Base-by-base conservation (phyloP, 2,888 invertebrate genomes). In the Germaria angustata region DNA sequence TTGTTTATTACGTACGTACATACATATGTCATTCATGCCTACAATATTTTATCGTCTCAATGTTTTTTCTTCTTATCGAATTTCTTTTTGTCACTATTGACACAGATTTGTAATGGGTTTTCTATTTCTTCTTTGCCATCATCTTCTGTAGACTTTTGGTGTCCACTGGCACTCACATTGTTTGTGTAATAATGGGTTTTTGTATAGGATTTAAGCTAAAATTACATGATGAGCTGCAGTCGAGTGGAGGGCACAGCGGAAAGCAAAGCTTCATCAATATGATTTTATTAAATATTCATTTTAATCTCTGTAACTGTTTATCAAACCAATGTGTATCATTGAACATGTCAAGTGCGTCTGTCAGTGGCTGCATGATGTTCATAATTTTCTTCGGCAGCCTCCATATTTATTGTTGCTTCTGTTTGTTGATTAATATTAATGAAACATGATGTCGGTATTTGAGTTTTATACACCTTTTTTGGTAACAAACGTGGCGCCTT, bases 401-500 rank as follows among this genome's bases (percentile, higher is more conserved):
- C 51, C 24, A 61, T 51, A 65, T 20, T 69, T 22, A 53, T 22
- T 59, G 53, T 34, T 63, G 55, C 2, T 15, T 34, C 15, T 17
- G 46, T 15, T 44, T 51, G 24, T 46, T 75, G 59, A 71, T 82
- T 71, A 82, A 82, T 82, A 82, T 82, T 82, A 79, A 82, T 82
- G 79, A 63, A 82, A 66, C 78, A 82, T 71, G 79, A 79, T 82
- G 82, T 78, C 82, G 78, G 65, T 71, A 75, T 75, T 82, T 78
- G 51, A 79, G 68, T 82, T 79, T 82, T 68, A 53, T 75, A 79
- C 75, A 82, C 81, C 78, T 82, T 82, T 82, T 82, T 75, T 79
- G 81, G 81, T 82, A 46, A 82, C 22, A 79, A 59, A 75, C 69
- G 57, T 82, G 82, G 82, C 82, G 82, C 82, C 82, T 82, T 65